Conservation (phyloP, 2,888 invertebrate species). For the Hydraecia micacea region DNA sequence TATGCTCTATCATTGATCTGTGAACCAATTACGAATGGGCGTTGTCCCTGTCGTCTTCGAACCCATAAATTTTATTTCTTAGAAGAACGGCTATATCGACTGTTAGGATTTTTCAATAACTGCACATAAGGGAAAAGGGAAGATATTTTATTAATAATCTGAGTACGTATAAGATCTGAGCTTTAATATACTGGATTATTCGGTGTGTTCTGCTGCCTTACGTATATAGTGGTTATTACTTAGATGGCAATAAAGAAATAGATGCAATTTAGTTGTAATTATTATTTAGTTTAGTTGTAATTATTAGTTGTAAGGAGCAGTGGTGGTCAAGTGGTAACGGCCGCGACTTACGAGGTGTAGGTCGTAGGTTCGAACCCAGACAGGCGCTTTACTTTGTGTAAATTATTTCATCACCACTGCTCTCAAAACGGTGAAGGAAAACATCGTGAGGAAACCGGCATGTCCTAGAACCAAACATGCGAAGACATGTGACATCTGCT, state of each 20-base stretch:
- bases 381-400: too few relatives aligned
- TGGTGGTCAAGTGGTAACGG: too few relatives aligned
- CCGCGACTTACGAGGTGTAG: too few relatives aligned
- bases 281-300: too few relatives aligned
- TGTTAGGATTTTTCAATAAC: conserved; percentile 35
- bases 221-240: background rate
- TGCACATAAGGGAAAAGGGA: background rate
- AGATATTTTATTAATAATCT: conserved; percentile 6
- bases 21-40: conserved; percentile 63
- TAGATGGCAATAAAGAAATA: conserved; percentile 16
- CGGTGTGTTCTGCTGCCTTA: background rate
- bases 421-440: too few relatives aligned
- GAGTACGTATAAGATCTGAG: conserved; percentile 16
- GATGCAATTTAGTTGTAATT: conserved; percentile 23
- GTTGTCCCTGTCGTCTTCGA: conserved; percentile 52
- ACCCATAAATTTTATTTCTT: conserved; percentile 40
- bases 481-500: too few relatives aligned
- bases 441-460: too few relatives aligned
- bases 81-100: conserved; percentile 8
- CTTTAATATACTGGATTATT: background rate
- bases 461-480: too few relatives aligned
- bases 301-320: too few relatives aligned
- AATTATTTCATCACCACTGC: too few relatives aligned
- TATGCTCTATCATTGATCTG: conserved; percentile 63
- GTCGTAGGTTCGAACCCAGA: too few relatives aligned